Conservation (phyloP, 2,797 vertebrate species). For the Monodelphis domestica region DNA sequence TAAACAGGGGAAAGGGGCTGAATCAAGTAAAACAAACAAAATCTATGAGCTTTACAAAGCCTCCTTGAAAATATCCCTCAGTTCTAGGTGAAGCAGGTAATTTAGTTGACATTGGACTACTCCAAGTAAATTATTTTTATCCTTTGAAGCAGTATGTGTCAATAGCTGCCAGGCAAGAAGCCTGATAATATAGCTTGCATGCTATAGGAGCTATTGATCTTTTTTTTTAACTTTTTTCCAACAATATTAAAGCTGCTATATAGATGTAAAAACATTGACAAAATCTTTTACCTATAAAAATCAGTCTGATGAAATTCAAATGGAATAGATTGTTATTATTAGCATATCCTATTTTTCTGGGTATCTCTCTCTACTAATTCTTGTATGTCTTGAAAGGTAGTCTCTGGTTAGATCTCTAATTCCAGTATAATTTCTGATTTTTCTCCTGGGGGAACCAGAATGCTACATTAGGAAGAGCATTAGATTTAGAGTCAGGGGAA, state of each 20-base stretch:
- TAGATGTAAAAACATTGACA: constrained; percentile 48
- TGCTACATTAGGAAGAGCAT: background rate
- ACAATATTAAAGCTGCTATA: constrained; percentile 32
- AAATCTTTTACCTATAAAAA: constrained; percentile 28
- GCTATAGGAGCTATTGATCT: constrained; percentile 36
- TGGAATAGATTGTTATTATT: constrained; percentile 54
- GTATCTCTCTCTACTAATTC: constrained; percentile 1
- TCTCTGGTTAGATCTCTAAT: constrained; percentile 4
- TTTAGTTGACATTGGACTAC: constrained; percentile 29
- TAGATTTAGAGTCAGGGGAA: background rate
- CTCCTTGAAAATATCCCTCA: constrained; percentile 26
- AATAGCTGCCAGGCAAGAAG: constrained; percentile 49
- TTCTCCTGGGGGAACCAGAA: background rate
- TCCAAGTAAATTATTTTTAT: constrained; percentile 68
- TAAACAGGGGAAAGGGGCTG: background rate
- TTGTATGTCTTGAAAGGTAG: background rate
- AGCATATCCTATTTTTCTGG: constrained; percentile 51
- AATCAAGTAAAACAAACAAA: background rate
- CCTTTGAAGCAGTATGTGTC: constrained; percentile 58
- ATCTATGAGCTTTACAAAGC: constrained; percentile 44
- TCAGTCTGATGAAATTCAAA: constrained; percentile 40
- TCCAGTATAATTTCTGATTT: constrained; percentile 12
- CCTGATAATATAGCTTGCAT: constrained; percentile 54
- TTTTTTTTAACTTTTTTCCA: constrained; percentile 20
- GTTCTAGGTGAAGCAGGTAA: constrained; percentile 30